Evolutionary conservation across 2,113 vertebrate genomes (phyloP).

Genomic region (Camelus dromedarius): DNA sequence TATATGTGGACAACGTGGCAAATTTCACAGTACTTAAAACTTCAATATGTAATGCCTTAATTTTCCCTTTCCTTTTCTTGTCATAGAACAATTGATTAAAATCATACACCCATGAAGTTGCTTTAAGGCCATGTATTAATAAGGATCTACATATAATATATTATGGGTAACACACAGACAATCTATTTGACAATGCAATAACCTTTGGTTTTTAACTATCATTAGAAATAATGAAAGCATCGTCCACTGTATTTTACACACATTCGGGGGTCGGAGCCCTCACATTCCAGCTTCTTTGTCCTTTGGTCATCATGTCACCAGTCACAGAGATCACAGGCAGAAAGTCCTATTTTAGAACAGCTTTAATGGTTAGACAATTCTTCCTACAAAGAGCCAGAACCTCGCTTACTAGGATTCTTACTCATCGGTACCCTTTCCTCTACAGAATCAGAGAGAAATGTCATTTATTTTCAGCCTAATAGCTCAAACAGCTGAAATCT

Average conservation of each 20-base stretch:
- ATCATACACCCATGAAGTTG: background rate
- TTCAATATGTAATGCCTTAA: background rate
- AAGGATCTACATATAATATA: background rate
- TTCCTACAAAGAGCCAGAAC: background rate
- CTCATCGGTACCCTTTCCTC: background rate
- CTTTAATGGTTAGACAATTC: background rate
- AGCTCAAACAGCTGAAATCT: background rate
- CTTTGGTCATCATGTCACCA: background rate
- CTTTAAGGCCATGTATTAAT: background rate
- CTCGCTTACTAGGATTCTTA: background rate
- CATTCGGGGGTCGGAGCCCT: background rate
- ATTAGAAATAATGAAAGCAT: background rate
- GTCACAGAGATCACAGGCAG: background rate
- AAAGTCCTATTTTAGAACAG: background rate
- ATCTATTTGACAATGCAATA: background rate
- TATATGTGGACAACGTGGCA: background rate
- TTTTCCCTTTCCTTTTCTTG: background rate
- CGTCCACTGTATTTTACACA: too few relatives aligned
- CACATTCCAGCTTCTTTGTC: background rate
- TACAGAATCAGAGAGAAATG: background rate
- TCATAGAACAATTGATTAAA: background rate
- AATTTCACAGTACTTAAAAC: background rate
- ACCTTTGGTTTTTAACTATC: background rate
- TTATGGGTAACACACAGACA: background rate
- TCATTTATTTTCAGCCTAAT: background rate